Evolutionary conservation across 2,113 vertebrate species (phyloP), one percentile per base, ranked within the genome.

Genomic region (Phasianus colchicus): DNA sequence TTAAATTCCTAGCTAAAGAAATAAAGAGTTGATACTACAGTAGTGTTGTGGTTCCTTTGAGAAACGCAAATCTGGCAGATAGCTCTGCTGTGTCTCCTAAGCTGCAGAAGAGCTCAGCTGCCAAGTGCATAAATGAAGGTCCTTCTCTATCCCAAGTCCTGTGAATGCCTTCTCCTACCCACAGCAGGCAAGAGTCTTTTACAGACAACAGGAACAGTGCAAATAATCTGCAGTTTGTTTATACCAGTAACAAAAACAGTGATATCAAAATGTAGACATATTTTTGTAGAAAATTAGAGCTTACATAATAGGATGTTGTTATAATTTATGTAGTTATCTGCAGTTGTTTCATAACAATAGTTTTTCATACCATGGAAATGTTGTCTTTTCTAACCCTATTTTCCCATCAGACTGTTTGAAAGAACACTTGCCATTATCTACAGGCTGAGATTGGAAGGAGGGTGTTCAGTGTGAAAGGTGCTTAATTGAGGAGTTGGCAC

Each of bases 401-500:
- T 69, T 54, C 48, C 24, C 78, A 11, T 64, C 72, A 75, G 60
- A 67, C 34, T 73, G 52, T 48, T 29, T 88, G 57, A 92, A 60
- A 92, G 64, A 93, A 50, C 69, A 67, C n/a, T 74, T 66, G 36
- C 42, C 19, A 64, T 72, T 50, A 60, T n/a, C 60, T 71, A 50
- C 61, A 74, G 70, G 43, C 48, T 92, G 70, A 69, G 38, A 76
- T 10, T 77, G 73, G 86, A 81, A 81, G 54, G 61, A 96, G 61
- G 6, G 40, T 40, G 83, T 86, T 89, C 24, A 63, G 30, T 66
- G 20, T 72, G 66, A 79, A 58, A 88, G 30, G 24, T 6, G 12
- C 65, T 92, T 90, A 84, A 77, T 0, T 82, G 91, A 93, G 86
- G 76, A 86, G 40, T 1, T 90, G 84, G 89, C 91, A 92, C 40